Conservation (phyloP, 2,113 vertebrate genomes). For the Dunckerocampus dactyliophorus region DNA sequence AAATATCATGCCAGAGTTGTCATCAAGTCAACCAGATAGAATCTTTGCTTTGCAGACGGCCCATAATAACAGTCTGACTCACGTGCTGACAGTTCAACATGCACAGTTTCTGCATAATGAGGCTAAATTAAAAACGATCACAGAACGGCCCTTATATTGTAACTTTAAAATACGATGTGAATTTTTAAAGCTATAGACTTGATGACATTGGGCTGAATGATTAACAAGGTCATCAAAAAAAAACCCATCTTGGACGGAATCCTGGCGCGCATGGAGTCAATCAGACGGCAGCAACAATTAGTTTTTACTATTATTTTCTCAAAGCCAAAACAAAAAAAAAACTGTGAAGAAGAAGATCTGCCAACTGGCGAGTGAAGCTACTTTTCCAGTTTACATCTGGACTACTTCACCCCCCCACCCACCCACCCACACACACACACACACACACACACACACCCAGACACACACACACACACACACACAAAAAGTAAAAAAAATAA, state of each 20-base stretch:
- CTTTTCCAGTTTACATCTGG: slow-evolving; percentile 60
- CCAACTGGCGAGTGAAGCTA: slow-evolving; percentile 38
- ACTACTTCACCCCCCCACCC: too few species aligned
- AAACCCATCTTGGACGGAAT: slow-evolving; percentile 34
- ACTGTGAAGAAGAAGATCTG: not conserved
- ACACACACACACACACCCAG: too few species aligned
- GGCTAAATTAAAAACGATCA: not conserved
- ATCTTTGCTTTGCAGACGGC: slow-evolving; percentile 38
- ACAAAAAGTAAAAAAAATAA: slow-evolving; percentile 7
- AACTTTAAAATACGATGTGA: too few species aligned
- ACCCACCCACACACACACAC: too few species aligned
- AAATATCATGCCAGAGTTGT: slow-evolving; percentile 36
- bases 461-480: too few species aligned
- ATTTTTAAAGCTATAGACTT: slow-evolving; percentile 8
- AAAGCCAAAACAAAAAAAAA: slow-evolving; percentile 31
- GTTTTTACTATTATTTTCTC: slow-evolving; percentile 29
- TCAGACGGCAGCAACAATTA: slow-evolving; percentile 23
- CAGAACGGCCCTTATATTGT: not conserved
- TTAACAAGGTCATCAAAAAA: slow-evolving; percentile 18
- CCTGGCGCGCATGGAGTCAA: slow-evolving; percentile 34
- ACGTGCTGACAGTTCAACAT: slow-evolving; percentile 31
- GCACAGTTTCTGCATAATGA: slow-evolving; percentile 22
- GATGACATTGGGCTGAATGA: slow-evolving; percentile 24
- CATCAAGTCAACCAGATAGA: slow-evolving; percentile 30
- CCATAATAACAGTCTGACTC: slow-evolving; percentile 41